A percentile compares a stretch with the other conserved stretches of the same genome.
Conservation (phyloP, 2,113 vertebrate species). For the Narcine bancroftii region DNA sequence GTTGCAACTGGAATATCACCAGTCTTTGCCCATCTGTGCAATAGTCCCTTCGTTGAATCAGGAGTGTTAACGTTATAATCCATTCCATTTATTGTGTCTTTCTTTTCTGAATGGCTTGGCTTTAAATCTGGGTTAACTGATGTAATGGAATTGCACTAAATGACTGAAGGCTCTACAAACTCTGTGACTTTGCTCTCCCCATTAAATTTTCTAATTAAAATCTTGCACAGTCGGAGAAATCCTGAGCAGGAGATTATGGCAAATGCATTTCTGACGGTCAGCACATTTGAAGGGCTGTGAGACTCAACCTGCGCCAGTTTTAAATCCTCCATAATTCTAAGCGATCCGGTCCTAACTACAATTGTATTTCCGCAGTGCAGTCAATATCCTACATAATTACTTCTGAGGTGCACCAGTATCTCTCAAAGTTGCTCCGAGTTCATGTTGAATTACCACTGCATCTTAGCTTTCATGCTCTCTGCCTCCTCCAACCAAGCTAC, state of each 20-base stretch:
- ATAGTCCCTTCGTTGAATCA: not conserved
- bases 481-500: not conserved
- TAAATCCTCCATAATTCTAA: not conserved
- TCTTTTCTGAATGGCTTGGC: not conserved
- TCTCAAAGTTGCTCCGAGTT: too few relatives aligned
- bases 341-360: not conserved
- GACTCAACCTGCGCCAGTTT: not conserved
- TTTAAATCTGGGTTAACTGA: not conserved
- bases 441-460: not conserved
- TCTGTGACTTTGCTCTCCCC: not conserved
- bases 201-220: slow-evolving; percentile 28
- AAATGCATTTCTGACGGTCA: not conserved
- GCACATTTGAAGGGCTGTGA: slow-evolving; percentile 28
- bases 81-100: not conserved
- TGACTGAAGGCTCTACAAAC: not conserved
- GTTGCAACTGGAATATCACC: not conserved
- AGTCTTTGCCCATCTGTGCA: not conserved
- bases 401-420: too few relatives aligned
- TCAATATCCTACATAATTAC: too few relatives aligned
- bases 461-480: not conserved
- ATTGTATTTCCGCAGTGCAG: too few relatives aligned
- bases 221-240: slow-evolving; percentile 12
- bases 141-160: not conserved
- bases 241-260: not conserved
- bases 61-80: not conserved